These are phyloP conservation scores for Microcebus jonahi DNA, from an alignment of 2,113 vertebrate species.

Conservation along the genomic window DNA sequence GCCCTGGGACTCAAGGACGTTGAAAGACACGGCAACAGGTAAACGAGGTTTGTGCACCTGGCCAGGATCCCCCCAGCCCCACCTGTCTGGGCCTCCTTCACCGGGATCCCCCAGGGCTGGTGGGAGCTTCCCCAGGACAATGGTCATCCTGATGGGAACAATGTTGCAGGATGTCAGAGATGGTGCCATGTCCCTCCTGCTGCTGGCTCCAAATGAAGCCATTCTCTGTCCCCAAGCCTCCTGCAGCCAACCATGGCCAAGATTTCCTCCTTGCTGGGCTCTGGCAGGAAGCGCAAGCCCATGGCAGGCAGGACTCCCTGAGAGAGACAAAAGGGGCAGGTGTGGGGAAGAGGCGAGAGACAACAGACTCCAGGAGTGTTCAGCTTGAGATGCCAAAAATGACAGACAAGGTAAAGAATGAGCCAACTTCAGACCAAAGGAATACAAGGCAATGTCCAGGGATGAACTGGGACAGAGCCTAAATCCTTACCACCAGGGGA, in stretches of 20 bases:
- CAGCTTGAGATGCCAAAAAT: not conserved
- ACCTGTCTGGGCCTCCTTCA: not conserved
- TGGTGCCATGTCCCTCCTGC: not conserved
- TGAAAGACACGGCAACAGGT: not conserved
- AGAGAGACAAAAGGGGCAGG: not conserved
- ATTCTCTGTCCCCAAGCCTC: not conserved
- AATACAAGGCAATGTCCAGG: not conserved
- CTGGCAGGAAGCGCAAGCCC: not conserved
- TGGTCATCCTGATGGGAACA: not conserved
- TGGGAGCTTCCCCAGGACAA: not conserved
- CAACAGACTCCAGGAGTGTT: not conserved
- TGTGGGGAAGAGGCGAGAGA: not conserved
- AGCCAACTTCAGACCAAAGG: not conserved
- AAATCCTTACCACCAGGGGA: not conserved
- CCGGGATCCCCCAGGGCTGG: not conserved
- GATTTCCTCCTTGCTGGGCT: not conserved
- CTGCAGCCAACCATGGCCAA: not conserved
- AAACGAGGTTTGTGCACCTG: not conserved
- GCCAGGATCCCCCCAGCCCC: not conserved
- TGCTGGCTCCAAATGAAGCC: not conserved
- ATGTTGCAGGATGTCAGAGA: not conserved
- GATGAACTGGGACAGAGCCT: not conserved
- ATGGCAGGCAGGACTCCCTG: not conserved
- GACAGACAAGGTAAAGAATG: not conserved
- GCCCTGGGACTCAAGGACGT: not conserved